phyloP scores from a whole-genome alignment of 2,888 invertebrate species.

The Brachylomia viminalis region DNA sequence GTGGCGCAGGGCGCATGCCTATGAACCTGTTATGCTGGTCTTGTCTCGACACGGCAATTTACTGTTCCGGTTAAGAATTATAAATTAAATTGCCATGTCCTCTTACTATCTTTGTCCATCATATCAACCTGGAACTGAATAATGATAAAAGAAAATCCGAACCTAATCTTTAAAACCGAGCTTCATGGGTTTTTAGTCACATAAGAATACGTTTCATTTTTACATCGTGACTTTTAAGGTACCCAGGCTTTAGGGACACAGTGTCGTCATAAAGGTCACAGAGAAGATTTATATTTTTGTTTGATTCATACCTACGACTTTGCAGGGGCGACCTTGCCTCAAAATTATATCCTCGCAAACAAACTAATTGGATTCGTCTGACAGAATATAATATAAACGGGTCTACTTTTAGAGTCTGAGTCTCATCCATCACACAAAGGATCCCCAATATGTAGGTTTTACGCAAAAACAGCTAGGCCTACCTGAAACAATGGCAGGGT shows the following conservation, averaged over 20 bases:
- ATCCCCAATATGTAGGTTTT: slow-evolving; percentile 31
- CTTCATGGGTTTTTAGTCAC: neutral
- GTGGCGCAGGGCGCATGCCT: slow-evolving; percentile 35
- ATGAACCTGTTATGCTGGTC: slow-evolving; percentile 35
- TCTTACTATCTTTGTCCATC: neutral
- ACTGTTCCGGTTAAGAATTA: slow-evolving; percentile 38
- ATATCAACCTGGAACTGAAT: neutral
- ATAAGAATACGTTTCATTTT: neutral
- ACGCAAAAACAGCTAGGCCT: slow-evolving; percentile 49
- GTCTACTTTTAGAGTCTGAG: neutral
- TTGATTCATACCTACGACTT: slow-evolving; percentile 22
- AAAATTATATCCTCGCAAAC: slow-evolving; percentile 24
- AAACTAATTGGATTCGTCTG: slow-evolving; percentile 31
- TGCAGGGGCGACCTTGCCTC: slow-evolving; percentile 1
- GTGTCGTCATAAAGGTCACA: neutral
- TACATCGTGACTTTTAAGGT: neutral
- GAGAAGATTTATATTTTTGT: slow-evolving; percentile 1
- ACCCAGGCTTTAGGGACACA: too few species aligned
- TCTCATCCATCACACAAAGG: slow-evolving; percentile 22
- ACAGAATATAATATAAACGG: slow-evolving; percentile 2
- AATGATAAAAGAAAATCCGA: neutral
- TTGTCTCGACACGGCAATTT: slow-evolving; percentile 23
- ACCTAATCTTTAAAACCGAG: neutral
- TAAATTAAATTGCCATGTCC: slow-evolving; percentile 10
- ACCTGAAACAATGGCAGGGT: slow-evolving; percentile 60